Evolutionary conservation across 2,888 invertebrate genomes (phyloP).

Genomic region (Pandemis corylana): DNA sequence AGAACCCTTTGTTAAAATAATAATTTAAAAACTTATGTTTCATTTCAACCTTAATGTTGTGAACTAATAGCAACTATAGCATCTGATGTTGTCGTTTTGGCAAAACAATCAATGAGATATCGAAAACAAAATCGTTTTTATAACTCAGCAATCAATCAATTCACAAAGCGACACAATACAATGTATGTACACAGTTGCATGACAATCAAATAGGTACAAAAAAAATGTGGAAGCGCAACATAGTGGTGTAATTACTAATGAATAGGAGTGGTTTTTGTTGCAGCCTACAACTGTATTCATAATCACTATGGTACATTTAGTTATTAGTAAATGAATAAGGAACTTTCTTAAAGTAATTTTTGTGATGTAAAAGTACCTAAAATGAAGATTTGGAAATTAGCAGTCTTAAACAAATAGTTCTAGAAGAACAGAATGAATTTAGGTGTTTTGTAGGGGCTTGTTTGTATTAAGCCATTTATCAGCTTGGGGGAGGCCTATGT

Average conservation of each 20-base stretch:
- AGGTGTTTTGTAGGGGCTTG: too few species aligned
- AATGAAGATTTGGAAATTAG: too few species aligned
- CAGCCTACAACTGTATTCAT: conserved; percentile 13
- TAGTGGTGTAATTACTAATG: background rate
- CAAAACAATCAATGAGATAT: too few species aligned
- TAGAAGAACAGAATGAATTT: too few species aligned
- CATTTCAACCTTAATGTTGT: background rate
- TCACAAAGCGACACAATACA: background rate
- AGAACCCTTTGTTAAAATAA: background rate
- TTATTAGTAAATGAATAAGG: background rate
- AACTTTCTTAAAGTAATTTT: background rate
- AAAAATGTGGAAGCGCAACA: background rate
- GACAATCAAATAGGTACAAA: background rate
- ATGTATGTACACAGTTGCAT: background rate
- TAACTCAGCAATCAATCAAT: background rate
- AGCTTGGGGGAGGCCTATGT: too few species aligned
- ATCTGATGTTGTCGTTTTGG: too few species aligned
- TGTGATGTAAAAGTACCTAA: too few species aligned
- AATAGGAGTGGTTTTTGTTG: conserved; percentile 14
- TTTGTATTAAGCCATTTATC: too few species aligned
- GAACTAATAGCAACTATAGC: too few species aligned
- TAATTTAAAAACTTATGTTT: background rate
- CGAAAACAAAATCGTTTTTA: background rate
- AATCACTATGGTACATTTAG: background rate
- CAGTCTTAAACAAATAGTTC: too few species aligned